Percentiles rank a stretch among this genome's conserved stretches.
Conservation (phyloP, 2,797 vertebrate genomes). For the Mionectes olivaceus region DNA sequence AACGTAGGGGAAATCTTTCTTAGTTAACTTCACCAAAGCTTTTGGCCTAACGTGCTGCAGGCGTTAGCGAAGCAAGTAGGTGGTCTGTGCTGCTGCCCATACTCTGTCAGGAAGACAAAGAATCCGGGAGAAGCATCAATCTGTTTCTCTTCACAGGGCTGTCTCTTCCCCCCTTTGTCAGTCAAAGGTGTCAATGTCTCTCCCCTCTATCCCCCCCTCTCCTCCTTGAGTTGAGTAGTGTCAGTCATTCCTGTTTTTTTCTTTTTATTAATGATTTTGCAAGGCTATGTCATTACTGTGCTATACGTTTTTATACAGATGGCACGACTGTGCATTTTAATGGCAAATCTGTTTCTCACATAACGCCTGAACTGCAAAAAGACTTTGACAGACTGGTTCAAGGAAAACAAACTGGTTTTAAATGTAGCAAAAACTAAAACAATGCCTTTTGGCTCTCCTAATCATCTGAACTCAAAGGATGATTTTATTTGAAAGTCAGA, state of each 20-base stretch:
- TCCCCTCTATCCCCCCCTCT: slow-evolving; percentile 77
- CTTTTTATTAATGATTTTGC: slow-evolving; percentile 86
- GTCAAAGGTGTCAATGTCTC: slow-evolving; percentile 76
- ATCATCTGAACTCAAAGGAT: slow-evolving; percentile 80
- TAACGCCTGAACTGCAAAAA: slow-evolving; percentile 88
- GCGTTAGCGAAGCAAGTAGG: slow-evolving; percentile 65
- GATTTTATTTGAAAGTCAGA: slow-evolving; percentile 75
- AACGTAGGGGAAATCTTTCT: not conserved
- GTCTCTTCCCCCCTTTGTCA: slow-evolving; percentile 79
- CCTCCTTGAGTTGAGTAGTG: slow-evolving; percentile 76
- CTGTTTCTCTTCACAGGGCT: slow-evolving; percentile 82
- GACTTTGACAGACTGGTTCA: slow-evolving; percentile 87
- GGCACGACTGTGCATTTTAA: slow-evolving; percentile 88
- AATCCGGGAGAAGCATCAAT: slow-evolving; percentile 77
- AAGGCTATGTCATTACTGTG: slow-evolving; percentile 84
- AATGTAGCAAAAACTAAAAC: slow-evolving; percentile 87
- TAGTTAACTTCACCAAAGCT: slow-evolving; percentile 55
- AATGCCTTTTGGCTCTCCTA: slow-evolving; percentile 85
- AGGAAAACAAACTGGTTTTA: slow-evolving; percentile 87
- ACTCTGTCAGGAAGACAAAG: slow-evolving; percentile 78
- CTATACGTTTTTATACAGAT: slow-evolving; percentile 86
- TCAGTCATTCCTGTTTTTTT: slow-evolving; percentile 83
- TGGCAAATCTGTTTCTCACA: slow-evolving; percentile 88
- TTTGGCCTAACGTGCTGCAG: slow-evolving; percentile 66
- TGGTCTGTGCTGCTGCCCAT: slow-evolving; percentile 72